phyloP scores from a whole-genome alignment of 2,888 invertebrate species.

The Morinoia aosen region DNA sequence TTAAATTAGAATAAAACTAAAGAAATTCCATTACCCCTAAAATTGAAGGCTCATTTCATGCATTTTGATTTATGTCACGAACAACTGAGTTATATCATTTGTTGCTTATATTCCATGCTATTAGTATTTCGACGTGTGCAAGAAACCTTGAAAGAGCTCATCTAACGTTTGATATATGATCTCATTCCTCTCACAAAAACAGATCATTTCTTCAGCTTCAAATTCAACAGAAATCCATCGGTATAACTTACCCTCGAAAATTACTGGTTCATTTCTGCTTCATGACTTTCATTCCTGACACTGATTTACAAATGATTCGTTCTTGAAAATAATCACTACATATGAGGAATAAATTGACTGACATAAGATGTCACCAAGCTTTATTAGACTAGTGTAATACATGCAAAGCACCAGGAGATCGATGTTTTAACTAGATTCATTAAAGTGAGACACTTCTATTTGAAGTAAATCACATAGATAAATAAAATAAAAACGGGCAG shows the following conservation, averaged over 20 bases:
- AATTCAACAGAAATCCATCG: background rate
- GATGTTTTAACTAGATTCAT: too few relatives aligned
- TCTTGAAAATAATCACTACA: too few relatives aligned
- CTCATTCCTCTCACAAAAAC: background rate
- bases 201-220: background rate
- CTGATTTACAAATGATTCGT: too few relatives aligned
- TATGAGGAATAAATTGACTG: too few relatives aligned
- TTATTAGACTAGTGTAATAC: too few relatives aligned
- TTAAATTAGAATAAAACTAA: background rate
- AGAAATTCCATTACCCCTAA: background rate
- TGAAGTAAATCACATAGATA: too few relatives aligned
- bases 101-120: background rate
- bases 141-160: background rate
- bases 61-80: background rate
- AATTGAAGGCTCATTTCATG: background rate
- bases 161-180: background rate
- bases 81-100: background rate
- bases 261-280: too few relatives aligned
- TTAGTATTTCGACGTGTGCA: background rate
- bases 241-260: background rate
- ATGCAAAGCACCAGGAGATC: too few relatives aligned
- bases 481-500: too few relatives aligned
- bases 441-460: too few relatives aligned
- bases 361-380: too few relatives aligned
- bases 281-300: too few relatives aligned